Conservation (phyloP, 2,797 vertebrate genomes). For the Apodemus agrarius region DNA sequence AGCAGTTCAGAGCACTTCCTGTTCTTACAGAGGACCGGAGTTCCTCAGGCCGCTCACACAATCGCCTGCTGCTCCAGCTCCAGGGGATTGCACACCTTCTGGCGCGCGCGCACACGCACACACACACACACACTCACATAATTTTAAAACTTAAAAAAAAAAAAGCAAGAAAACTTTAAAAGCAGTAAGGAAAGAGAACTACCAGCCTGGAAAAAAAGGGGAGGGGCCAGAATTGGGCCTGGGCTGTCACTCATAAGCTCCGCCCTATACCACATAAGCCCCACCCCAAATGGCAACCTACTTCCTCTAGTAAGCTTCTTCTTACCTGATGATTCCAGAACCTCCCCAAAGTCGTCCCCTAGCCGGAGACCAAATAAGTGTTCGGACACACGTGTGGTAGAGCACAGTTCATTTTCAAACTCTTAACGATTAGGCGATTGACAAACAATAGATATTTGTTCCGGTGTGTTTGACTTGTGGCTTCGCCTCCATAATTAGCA, state of each 20-base stretch:
- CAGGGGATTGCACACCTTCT: background rate
- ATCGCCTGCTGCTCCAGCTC: background rate
- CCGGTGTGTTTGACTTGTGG: background rate
- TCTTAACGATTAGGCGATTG: background rate
- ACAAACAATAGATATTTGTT: background rate
- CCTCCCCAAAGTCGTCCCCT: background rate
- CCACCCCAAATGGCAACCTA: background rate
- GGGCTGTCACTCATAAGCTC: background rate
- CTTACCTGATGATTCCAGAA: background rate
- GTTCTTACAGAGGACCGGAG: background rate
- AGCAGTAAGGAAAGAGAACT: background rate
- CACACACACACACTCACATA: background rate
- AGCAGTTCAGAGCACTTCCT: background rate
- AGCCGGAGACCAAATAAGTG: background rate
- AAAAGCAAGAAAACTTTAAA: background rate
- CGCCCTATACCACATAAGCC: background rate
- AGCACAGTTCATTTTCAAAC: background rate
- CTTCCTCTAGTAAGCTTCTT: background rate
- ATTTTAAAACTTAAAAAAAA: background rate
- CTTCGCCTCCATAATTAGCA: background rate
- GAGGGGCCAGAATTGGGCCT: background rate
- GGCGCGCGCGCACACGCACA: no score
- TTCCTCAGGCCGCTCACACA: background rate
- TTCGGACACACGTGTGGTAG: background rate
- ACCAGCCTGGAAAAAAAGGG: background rate